Evolutionary conservation across 2,888 invertebrate genomes (phyloP).

Genomic region (Drosophila eohydei): DNA sequence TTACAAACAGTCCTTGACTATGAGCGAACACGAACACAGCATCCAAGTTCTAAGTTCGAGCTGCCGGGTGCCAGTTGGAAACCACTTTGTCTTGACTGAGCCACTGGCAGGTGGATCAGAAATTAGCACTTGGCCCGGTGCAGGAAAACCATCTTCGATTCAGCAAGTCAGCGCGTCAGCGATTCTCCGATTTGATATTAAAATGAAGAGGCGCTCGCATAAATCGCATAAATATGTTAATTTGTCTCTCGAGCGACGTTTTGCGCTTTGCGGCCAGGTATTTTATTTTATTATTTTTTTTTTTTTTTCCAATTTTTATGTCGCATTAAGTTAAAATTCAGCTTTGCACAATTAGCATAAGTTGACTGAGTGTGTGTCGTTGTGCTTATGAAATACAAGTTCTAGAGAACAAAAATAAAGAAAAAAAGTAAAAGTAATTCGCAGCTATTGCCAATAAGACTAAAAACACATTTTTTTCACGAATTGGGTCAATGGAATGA

Average conservation of each 20-base stretch:
- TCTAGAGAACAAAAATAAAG: conserved; percentile 34
- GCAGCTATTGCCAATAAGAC: conserved; percentile 18
- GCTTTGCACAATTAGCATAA: conserved; percentile 65
- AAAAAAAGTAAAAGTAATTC: conserved; percentile 50
- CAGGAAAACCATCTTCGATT: conserved; percentile 46
- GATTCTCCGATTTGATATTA: conserved; percentile 55
- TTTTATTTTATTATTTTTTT: conserved; percentile 3
- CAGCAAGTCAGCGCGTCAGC: neutral
- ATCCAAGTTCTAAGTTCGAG: neutral
- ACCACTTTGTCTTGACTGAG: conserved; percentile 17
- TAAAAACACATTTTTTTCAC: conserved; percentile 16
- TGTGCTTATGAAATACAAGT: conserved; percentile 33
- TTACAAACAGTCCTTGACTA: conserved; percentile 77
- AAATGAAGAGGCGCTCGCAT: conserved; percentile 74
- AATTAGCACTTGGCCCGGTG: conserved; percentile 67
- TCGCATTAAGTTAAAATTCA: conserved; percentile 62
- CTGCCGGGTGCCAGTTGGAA: conserved; percentile 20
- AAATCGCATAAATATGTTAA: conserved; percentile 80
- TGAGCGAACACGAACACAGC: conserved; percentile 10
- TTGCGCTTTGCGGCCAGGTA: conserved; percentile 40
- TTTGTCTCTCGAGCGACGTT: conserved; percentile 55
- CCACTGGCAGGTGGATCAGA: conserved; percentile 59
- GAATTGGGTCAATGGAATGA: conserved; percentile 64
- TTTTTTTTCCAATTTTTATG: conserved; percentile 25
- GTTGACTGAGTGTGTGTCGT: conserved; percentile 35